Percentiles rank a stretch among this genome's conserved stretches.
Evolutionary conservation across 2,888 invertebrate species (phyloP).

Genomic region (Cerastoderma edule): DNA sequence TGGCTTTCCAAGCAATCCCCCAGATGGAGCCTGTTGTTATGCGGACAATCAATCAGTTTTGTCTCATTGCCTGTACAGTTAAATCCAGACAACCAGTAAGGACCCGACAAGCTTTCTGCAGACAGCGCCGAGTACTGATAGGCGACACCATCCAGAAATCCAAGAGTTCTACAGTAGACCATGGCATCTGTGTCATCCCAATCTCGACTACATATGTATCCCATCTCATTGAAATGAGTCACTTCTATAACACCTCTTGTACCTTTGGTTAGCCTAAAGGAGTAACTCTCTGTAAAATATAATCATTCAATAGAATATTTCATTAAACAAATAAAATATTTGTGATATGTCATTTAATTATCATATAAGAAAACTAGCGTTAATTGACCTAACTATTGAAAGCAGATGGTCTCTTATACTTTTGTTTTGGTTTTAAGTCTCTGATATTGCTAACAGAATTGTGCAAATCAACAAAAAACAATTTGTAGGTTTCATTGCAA

Average conservation of each 20-base stretch:
- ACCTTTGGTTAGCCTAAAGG: slow-evolving; percentile 51
- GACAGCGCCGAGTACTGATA: slow-evolving; percentile 61
- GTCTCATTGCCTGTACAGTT: slow-evolving; percentile 75
- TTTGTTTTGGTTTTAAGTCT: no score
- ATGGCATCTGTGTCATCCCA: slow-evolving; percentile 75
- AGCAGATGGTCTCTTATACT: no score
- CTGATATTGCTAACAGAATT: no score
- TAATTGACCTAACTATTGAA: no score
- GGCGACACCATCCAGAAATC: slow-evolving; percentile 66
- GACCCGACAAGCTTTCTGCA: slow-evolving; percentile 61
- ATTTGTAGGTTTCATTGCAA: no score
- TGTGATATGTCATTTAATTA: no score
- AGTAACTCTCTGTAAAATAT: slow-evolving; percentile 62
- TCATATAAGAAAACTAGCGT: no score
- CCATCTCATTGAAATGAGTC: slow-evolving; percentile 76
- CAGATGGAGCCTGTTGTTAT: slow-evolving; percentile 62
- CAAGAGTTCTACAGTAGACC: slow-evolving; percentile 70
- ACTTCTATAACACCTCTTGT: slow-evolving; percentile 43
- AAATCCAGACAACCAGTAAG: slow-evolving; percentile 74
- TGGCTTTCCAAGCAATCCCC: slow-evolving; percentile 73
- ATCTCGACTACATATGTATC: slow-evolving; percentile 83
- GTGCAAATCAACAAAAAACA: no score
- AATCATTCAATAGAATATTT: no score
- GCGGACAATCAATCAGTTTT: slow-evolving; percentile 67
- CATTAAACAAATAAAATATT: no score